phyloP scores from a whole-genome alignment of 2,113 vertebrate genomes.

The Notothenia coriiceps region DNA sequence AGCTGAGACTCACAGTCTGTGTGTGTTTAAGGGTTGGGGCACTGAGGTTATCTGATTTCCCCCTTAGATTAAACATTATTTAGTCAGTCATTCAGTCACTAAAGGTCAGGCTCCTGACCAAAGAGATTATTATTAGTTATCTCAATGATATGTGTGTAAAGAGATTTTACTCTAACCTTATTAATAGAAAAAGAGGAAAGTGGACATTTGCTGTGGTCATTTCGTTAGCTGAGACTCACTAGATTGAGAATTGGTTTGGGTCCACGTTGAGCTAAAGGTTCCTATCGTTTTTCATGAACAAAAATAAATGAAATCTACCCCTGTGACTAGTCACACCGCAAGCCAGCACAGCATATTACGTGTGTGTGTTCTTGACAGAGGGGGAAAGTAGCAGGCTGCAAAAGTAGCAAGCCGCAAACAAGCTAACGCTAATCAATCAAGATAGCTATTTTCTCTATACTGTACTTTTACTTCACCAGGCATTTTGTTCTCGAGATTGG shows the following conservation, averaged over 20 bases:
- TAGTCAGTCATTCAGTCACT: neutral
- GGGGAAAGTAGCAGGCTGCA: neutral
- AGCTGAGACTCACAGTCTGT: slow-evolving; percentile 12
- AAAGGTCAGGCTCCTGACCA: neutral
- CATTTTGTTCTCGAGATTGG: neutral
- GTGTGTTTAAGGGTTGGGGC: neutral
- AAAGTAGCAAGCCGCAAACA: neutral
- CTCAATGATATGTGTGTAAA: neutral
- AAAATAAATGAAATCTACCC: neutral
- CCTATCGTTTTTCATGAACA: too few species aligned
- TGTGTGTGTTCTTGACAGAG: neutral
- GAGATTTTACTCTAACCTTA: neutral
- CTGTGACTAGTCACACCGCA: neutral
- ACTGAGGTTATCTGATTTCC: neutral
- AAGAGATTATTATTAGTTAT: neutral
- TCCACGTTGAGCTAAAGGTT: too few species aligned
- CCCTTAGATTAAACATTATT: neutral
- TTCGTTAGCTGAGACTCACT: too few species aligned
- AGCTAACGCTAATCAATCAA: neutral
- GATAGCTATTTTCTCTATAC: too few species aligned
- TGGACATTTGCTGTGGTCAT: too few species aligned
- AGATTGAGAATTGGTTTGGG: too few species aligned
- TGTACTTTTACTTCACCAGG: too few species aligned
- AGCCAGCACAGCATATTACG: neutral
- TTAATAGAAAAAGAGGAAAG: too few species aligned